These are phyloP conservation scores for Centropristis striata DNA, from an alignment of 2,113 vertebrate genomes.

Conservation along the genomic window DNA sequence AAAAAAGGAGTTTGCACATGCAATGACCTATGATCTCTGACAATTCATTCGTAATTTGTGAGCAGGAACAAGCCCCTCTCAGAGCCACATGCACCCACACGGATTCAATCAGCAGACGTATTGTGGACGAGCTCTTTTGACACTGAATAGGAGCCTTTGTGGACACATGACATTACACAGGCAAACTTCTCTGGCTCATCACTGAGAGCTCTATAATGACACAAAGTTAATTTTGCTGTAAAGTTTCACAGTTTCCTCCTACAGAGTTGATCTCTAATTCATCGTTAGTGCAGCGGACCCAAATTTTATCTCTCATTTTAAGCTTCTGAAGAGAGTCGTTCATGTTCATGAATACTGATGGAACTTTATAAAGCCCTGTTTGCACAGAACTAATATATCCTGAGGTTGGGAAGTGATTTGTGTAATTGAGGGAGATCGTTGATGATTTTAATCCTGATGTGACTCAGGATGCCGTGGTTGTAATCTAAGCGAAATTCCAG, in stretches of 20 bases:
- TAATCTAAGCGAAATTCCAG: constrained; percentile 36
- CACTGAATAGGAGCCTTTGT: constrained; percentile 49
- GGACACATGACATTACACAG: constrained; percentile 41
- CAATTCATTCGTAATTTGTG: constrained; percentile 30
- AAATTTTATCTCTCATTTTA: constrained; percentile 62
- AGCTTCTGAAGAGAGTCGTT: constrained; percentile 53
- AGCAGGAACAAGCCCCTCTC: constrained; percentile 21
- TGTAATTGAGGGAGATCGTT: constrained; percentile 57
- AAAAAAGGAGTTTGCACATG: constrained; percentile 12
- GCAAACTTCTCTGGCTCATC: constrained; percentile 22
- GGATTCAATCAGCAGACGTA: constrained; percentile 32
- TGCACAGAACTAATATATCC: constrained; percentile 47
- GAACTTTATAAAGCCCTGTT: constrained; percentile 58
- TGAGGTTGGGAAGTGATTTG: constrained; percentile 43
- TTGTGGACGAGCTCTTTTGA: constrained; percentile 21
- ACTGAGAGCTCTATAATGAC: neutral
- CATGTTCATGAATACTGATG: constrained; percentile 78
- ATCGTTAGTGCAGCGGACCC: constrained; percentile 31
- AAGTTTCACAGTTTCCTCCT: constrained; percentile 55
- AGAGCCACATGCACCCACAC: constrained; percentile 10
- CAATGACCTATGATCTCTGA: constrained; percentile 23
- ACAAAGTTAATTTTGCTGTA: constrained; percentile 54
- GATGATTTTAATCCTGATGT: constrained; percentile 52
- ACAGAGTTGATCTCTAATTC: constrained; percentile 49
- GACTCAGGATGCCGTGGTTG: constrained; percentile 20